A percentile compares a stretch with the other conserved stretches of the same genome.
Evolutionary conservation across 2,797 vertebrate species (phyloP).

Genomic region (Tapera naevia): DNA sequence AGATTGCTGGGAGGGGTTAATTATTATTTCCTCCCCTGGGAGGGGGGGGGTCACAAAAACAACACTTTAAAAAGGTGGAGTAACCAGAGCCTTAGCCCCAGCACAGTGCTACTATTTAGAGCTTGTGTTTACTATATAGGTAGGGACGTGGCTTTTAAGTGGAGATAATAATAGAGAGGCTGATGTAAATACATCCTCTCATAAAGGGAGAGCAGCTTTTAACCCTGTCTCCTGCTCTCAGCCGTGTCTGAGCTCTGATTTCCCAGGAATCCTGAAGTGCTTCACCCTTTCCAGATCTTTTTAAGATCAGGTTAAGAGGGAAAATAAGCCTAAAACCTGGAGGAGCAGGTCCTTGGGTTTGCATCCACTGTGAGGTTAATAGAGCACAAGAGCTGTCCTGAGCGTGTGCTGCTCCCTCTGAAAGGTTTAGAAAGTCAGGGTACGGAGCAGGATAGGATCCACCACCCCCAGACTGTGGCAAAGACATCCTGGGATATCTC

Average conservation of each 20-base stretch:
- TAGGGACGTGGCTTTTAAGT: constrained; percentile 43
- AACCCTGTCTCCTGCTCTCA: not conserved
- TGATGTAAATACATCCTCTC: constrained; percentile 30
- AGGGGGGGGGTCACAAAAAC: fast-evolving
- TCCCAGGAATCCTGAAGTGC: not conserved
- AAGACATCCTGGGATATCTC: not conserved
- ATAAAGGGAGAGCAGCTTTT: not conserved
- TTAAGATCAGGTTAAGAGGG: not conserved
- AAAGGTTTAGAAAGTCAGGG: not conserved
- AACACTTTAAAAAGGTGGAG: constrained; percentile 14
- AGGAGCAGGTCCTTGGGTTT: not conserved
- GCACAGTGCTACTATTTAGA: constrained; percentile 14
- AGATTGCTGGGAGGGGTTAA: not conserved
- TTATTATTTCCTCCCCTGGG: not conserved
- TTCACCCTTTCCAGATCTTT: not conserved
- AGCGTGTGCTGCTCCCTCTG: fast-evolving
- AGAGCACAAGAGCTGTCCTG: not conserved
- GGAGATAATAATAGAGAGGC: constrained; percentile 23
- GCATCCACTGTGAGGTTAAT: not conserved
- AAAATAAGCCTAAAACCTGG: not conserved
- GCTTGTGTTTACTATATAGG: constrained; percentile 33
- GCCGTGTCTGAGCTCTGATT: not conserved
- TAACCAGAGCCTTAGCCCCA: constrained; percentile 22
- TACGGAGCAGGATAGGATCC: not conserved
- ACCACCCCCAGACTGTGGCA: not conserved